Base-by-base conservation (phyloP, 2,113 vertebrate genomes). In the Emydocephalus ijimae region DNA sequence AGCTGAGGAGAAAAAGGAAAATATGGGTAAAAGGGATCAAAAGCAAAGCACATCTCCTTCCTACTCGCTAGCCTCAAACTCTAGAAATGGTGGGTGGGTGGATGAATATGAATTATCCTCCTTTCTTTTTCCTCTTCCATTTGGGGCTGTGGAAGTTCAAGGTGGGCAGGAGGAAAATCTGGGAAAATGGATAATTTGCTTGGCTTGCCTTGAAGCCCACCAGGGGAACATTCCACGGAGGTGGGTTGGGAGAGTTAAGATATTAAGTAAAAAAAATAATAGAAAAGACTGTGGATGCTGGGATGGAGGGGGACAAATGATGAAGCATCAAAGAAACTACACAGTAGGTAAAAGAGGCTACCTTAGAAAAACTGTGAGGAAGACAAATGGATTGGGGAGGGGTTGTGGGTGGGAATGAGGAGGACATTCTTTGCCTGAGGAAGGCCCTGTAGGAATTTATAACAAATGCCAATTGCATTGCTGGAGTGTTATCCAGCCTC, bases 361-460 rank as follows among this genome's bases (percentile, higher is more conserved):
- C 43, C 34, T 56, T 74, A 10, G 12, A 43, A 43, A 89, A 69
- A 20, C 54, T 85, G 21, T 6, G 11, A 85, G 21, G 74, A 24
- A 89, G 21, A 21, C 55, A n/a, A 57, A 45, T 61, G 88, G 18
- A 50, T 92, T 39, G 23, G 69, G 54, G 54, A 89, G 88, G 91
- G 88, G 85, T 21, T 74, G 59, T 29, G 87, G 64, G 61, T 61
- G 29, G 74, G 92, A 15, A n/a, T 11, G 43, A 39, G 92, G 74
- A 57, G 45, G 26, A 21, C 6, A 48, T 52, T 61, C 45, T 61
- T 24, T 39, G 69, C 55, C 56, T 86, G 6, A 24, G 20, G 92
- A 61, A 92, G 92, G 88, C 88, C 92, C 88, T 90, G 87, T 23
- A 85, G 92, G 92, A 92, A 92, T 92, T 92, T 92, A 90, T 92